Percentiles rank a stretch among this genome's conserved stretches.
These are phyloP conservation scores for Synergus umbraculus DNA, from an alignment of 2,888 invertebrate genomes.

Conservation along the genomic window DNA sequence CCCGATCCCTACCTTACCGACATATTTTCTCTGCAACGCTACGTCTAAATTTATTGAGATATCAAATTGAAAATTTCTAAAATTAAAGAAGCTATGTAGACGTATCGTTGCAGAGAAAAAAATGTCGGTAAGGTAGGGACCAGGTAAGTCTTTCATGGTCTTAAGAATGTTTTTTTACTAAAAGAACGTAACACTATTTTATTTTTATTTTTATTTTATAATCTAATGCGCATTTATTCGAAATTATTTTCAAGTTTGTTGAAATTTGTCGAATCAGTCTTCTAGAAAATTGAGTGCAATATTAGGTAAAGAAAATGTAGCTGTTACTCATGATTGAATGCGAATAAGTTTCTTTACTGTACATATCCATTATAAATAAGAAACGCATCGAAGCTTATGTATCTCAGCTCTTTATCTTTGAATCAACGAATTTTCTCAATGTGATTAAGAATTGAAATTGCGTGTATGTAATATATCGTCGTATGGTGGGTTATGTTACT, in stretches of 20 bases:
- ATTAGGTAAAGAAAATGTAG: not conserved
- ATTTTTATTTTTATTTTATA: not conserved
- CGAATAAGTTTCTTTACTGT: not conserved
- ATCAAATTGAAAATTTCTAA: too few species aligned
- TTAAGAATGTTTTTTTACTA: too few species aligned
- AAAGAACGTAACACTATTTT: too few species aligned
- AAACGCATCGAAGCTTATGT: not conserved
- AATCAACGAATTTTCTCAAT: not conserved
- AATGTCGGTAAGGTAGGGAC: too few species aligned
- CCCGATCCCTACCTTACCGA: too few species aligned
- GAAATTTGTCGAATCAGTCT: not conserved
- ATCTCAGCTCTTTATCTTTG: constrained; percentile 2
- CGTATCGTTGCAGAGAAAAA: too few species aligned
- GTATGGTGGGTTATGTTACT: not conserved
- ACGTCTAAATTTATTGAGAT: too few species aligned
- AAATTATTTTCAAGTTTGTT: not conserved
- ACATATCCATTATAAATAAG: constrained; percentile 2
- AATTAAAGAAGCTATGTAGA: too few species aligned
- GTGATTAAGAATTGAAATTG: not conserved
- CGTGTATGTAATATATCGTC: not conserved
- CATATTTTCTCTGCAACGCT: too few species aligned
- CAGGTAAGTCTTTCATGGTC: too few species aligned
- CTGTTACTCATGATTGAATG: not conserved
- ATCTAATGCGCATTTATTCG: not conserved
- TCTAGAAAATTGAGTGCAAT: not conserved